Percentiles rank a stretch among this genome's conserved stretches.
phyloP scores from a whole-genome alignment of 2,797 vertebrate species.

The Amphiprion clarkii region DNA sequence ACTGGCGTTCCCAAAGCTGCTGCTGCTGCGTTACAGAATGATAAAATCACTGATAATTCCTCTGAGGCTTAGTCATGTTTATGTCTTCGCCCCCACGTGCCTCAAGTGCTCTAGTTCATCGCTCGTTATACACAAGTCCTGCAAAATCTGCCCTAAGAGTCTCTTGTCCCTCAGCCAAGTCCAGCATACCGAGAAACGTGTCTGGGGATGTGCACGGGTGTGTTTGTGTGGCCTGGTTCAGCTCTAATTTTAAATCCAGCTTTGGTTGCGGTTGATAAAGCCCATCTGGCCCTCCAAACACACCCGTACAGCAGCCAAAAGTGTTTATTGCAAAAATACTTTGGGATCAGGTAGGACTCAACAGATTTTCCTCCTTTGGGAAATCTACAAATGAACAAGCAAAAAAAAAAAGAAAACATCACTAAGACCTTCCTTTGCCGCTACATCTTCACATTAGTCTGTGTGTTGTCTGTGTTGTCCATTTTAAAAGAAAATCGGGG shows the following conservation, averaged over 20 bases:
- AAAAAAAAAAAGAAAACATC: constrained; percentile 22
- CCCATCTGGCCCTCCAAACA: constrained; percentile 47
- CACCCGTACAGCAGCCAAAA: constrained; percentile 27
- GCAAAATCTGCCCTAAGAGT: constrained; percentile 56
- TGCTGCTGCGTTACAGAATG: constrained; percentile 41
- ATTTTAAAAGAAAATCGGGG: constrained; percentile 57
- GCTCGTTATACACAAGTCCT: constrained; percentile 53
- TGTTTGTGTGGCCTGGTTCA: constrained; percentile 36
- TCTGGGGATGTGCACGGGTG: constrained; percentile 6
- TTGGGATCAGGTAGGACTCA: constrained; percentile 24
- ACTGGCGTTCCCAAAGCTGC: constrained; percentile 32
- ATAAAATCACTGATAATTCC: constrained; percentile 57
- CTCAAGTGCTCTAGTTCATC: constrained; percentile 67
- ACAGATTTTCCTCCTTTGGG: constrained; percentile 18
- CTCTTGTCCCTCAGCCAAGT: constrained; percentile 52
- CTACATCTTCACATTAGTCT: constrained; percentile 47
- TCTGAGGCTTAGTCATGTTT: constrained; percentile 53
- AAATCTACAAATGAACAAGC: constrained; percentile 20
- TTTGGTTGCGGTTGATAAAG: constrained; percentile 52
- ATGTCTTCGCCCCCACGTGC: constrained; percentile 42
- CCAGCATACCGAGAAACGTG: constrained; percentile 31
- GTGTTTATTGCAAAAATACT: constrained; percentile 42
- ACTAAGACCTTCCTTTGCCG: constrained; percentile 34
- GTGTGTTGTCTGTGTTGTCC: constrained; percentile 64
- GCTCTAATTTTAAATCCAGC: constrained; percentile 58